phyloP scores from a whole-genome alignment of 2,797 vertebrate species.

The Vipera ursinii region DNA sequence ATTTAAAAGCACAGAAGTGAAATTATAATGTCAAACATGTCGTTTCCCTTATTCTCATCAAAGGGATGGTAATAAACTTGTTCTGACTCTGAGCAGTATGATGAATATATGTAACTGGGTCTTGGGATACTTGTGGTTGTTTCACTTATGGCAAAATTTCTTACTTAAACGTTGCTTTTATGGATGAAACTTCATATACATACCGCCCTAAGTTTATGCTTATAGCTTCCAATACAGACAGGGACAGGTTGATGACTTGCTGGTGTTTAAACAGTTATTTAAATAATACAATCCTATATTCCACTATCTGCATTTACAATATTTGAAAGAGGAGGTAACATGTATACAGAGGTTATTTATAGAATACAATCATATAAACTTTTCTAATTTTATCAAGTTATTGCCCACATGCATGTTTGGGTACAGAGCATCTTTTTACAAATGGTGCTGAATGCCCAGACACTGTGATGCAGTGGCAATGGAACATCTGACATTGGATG shows the following conservation, averaged over 20 bases:
- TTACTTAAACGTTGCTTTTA: neutral
- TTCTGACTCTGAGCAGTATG: neutral
- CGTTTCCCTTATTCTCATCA: neutral
- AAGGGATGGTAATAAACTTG: neutral
- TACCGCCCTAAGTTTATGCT: too few relatives aligned
- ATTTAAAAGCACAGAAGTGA: conserved; percentile 22
- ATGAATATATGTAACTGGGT: neutral
- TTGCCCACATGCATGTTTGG: neutral
- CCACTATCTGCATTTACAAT: neutral
- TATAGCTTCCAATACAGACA: neutral
- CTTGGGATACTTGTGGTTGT: neutral
- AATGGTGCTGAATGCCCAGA: neutral
- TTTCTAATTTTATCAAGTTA: neutral
- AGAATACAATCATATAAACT: neutral
- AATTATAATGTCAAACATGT: neutral
- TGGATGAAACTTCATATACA: neutral
- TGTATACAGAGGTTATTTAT: neutral
- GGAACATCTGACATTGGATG: neutral
- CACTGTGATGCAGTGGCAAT: neutral
- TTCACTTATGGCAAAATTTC: neutral
- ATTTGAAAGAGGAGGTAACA: neutral
- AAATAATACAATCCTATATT: neutral
- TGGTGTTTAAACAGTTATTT: neutral
- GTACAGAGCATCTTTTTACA: neutral
- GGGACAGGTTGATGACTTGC: neutral